Base-by-base conservation (phyloP, 2,797 vertebrate species). In the Helostoma temminkii region DNA sequence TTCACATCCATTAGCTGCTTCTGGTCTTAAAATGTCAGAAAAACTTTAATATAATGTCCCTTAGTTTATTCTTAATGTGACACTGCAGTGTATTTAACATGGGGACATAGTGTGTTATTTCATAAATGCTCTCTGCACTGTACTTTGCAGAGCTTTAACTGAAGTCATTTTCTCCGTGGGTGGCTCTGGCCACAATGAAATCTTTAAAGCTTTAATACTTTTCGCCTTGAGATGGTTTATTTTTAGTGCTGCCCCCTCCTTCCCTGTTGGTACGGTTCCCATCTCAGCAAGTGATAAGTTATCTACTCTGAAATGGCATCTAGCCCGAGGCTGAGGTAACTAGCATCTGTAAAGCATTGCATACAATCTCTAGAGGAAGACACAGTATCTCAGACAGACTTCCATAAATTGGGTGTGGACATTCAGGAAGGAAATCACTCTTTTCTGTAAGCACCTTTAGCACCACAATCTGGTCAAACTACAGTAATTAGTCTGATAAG, bases 121-220 rank as follows among this genome's bases (percentile, higher is more conserved):
- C 28, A 18, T 69, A 14, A 49, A 72, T 3, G 16, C 21, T 26
- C n/a, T 41, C 24, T 52, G 54, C n/a, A 3, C 37, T 42, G 10
- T 9, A 37, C 22, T 19, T 36, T 4, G 28, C 60, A 15, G 34
- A 1, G 19, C 5, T 19, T 36, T 42, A 39, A 65, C 37, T 49
- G 60, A n/a, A 48, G 58, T 25, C 28, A 57, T 78, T 78, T 71
- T 82, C 68, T 52, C 66, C 36, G 16, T 1, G 37, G 52, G 69
- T 46, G 45, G 56, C 32, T 57, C 16, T 43, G 9, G 56, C 28
- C 10, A 14, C 18, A 46, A 41, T 36, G n/a, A 62, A 58, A 66
- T 36, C 59, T 57, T 67, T 41, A 15, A 42, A 58, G 58, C 65
- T 71, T 15, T 36, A 24, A 46, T 39, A 48, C 47, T 37, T 52